Percentiles rank a stretch among this genome's conserved stretches.
Evolutionary conservation across 2,797 vertebrate species (phyloP).

Genomic region (Myotis findleyi): DNA sequence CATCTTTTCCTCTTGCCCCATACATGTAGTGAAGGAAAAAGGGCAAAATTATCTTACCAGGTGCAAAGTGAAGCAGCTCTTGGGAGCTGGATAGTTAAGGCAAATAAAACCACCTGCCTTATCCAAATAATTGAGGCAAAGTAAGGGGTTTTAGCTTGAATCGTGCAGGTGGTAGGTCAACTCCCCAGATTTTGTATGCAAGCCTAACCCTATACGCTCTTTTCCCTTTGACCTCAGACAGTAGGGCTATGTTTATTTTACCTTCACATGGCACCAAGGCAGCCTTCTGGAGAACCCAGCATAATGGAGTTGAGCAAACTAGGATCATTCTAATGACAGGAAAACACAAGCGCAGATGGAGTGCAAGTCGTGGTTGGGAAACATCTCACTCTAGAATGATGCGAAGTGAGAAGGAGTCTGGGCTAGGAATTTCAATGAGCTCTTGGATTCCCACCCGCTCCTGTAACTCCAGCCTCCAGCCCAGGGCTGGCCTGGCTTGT

Average conservation of each 20-base stretch:
- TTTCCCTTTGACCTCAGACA: neutral
- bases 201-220: neutral
- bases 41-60: neutral
- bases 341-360: constrained; percentile 27
- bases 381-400: constrained; percentile 53
- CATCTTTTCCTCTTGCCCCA: neutral
- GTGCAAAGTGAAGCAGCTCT: neutral
- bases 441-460: neutral
- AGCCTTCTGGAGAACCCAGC: constrained; percentile 25
- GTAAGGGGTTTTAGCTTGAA: neutral
- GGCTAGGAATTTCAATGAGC: constrained; percentile 63
- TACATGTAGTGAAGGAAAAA: neutral
- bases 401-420: neutral
- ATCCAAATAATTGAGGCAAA: constrained; percentile 12
- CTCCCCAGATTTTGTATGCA: neutral
- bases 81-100: neutral
- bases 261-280: constrained; percentile 1
- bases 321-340: constrained; percentile 42
- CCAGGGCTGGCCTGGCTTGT: neutral
- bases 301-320: neutral
- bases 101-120: constrained; percentile 5
- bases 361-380: constrained; percentile 42
- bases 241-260: neutral
- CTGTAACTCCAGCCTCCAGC: neutral
- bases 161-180: neutral